A percentile compares a stretch with the other conserved stretches of the same genome.
Evolutionary conservation across 2,888 invertebrate species (phyloP).

Genomic region (Pristionchus japonicus): DNA sequence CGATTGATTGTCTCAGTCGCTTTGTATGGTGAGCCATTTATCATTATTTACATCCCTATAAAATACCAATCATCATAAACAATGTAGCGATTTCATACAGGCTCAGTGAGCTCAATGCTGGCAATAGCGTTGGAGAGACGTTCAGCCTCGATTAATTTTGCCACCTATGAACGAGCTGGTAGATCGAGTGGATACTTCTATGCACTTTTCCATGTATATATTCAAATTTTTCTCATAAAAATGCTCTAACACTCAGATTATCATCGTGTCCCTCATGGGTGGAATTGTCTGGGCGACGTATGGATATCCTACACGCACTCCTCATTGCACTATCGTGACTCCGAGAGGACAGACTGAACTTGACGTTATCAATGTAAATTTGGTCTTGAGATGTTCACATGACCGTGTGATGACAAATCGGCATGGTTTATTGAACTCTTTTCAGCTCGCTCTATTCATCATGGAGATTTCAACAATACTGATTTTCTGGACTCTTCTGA

Average conservation of each 20-base stretch:
- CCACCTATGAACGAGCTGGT: not conserved
- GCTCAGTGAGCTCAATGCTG: not conserved
- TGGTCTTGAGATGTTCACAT: no score
- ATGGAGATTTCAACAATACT: not conserved
- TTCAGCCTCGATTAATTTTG: not conserved
- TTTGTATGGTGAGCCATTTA: slow-evolving; percentile 6
- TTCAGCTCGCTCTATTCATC: not conserved
- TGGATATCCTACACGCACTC: not conserved
- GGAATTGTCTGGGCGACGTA: not conserved
- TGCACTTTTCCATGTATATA: not conserved
- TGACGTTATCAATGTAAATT: not conserved
- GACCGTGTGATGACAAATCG: no score
- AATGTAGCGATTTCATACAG: no score
- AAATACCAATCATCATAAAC: not conserved
- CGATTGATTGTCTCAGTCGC: not conserved
- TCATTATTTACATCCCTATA: no score
- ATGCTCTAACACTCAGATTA: not conserved
- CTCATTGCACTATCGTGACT: not conserved
- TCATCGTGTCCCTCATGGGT: not conserved
- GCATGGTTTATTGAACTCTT: not conserved
- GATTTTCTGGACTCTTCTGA: not conserved
- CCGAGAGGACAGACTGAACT: not conserved
- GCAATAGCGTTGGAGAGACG: not conserved
- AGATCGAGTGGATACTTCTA: not conserved
- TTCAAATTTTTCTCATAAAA: not conserved